Percentiles rank a stretch among this genome's conserved stretches.
These are phyloP conservation scores for Cossypha niveicapilla DNA, from an alignment of 2,797 vertebrate species.

Conservation along the genomic window DNA sequence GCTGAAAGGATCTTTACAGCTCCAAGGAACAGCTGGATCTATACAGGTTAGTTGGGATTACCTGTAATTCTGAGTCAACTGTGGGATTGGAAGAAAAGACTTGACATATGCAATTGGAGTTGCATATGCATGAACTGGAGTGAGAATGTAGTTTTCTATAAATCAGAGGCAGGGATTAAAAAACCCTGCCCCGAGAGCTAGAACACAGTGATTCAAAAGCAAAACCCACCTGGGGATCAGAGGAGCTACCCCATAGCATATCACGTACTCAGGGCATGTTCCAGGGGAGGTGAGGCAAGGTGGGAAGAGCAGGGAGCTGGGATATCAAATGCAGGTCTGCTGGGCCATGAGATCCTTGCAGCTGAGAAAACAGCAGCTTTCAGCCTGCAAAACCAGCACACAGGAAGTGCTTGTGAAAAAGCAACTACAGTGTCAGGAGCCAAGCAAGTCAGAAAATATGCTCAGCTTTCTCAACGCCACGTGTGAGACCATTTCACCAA, in stretches of 20 bases:
- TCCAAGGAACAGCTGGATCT: neutral
- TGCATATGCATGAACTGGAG: neutral
- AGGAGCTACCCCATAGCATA: neutral
- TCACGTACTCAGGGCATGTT: accelerated
- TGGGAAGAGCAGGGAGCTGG: neutral
- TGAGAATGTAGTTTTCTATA: neutral
- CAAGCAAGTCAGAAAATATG: accelerated
- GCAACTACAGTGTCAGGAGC: neutral
- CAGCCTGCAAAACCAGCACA: neutral
- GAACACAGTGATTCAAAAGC: accelerated
- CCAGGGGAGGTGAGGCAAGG: neutral
- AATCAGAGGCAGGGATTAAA: neutral
- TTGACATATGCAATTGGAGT: accelerated
- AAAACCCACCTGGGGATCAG: neutral
- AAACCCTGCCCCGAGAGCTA: accelerated
- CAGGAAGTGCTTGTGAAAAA: neutral
- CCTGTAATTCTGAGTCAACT: accelerated
- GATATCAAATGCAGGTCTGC: neutral
- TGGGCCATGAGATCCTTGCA: neutral
- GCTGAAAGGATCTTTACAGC: neutral
- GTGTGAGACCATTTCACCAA: neutral
- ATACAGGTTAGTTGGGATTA: neutral
- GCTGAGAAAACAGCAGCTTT: neutral
- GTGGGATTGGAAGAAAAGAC: neutral
- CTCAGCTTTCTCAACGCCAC: neutral